phyloP scores from a whole-genome alignment of 2,797 vertebrate genomes.

The Arrhamphus sclerolepis region DNA sequence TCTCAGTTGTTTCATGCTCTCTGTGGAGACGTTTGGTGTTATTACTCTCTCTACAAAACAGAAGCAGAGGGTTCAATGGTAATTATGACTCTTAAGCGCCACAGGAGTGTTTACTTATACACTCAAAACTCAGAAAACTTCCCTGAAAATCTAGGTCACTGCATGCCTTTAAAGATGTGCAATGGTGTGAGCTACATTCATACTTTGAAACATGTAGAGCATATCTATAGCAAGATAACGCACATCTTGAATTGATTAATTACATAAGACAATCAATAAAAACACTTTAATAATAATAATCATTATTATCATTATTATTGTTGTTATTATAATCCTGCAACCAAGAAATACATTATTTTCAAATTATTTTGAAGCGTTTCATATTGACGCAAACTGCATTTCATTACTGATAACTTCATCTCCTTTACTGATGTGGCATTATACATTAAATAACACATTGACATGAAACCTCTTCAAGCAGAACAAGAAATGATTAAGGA shows the following conservation, averaged over 20 bases:
- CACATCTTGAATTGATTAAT: conserved; percentile 1
- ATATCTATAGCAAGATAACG: not conserved
- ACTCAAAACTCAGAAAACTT: conserved; percentile 22
- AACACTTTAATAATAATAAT: no score
- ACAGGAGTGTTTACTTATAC: conserved; percentile 12
- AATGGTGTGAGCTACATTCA: conserved; percentile 16
- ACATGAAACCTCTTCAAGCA: conserved; percentile 20
- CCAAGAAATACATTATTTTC: not conserved
- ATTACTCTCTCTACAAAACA: conserved; percentile 2
- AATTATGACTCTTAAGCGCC: conserved; percentile 17
- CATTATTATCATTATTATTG: no score
- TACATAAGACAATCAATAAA: not conserved
- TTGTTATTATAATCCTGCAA: no score
- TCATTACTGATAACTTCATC: conserved; percentile 1
- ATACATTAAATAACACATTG: not conserved
- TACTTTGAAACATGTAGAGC: conserved; percentile 4
- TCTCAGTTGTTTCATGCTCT: not conserved
- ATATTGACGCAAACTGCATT: not conserved
- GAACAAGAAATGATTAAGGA: conserved; percentile 31
- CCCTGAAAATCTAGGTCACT: conserved; percentile 44
- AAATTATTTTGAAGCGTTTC: no score
- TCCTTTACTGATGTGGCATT: conserved; percentile 8
- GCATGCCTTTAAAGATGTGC: conserved; percentile 16
- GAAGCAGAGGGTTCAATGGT: conserved; percentile 16
- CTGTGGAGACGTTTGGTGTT: not conserved